Percentiles rank a stretch among this genome's conserved stretches.
Conservation (phyloP, 2,888 invertebrate species). For the Oligia strigilis region DNA sequence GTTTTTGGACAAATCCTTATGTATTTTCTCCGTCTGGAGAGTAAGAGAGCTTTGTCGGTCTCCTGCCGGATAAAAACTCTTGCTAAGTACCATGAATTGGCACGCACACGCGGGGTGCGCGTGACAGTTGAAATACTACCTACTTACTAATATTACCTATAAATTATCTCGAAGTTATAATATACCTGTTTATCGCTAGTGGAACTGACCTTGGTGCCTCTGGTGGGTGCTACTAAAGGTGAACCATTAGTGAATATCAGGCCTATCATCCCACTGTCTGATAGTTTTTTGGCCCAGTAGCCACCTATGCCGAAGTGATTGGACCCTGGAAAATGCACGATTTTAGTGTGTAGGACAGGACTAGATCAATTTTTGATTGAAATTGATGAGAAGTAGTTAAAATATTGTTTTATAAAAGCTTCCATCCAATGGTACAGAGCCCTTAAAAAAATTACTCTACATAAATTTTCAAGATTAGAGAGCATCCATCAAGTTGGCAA, state of each 20-base stretch:
- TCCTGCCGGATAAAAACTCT: background rate
- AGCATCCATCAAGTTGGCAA: background rate
- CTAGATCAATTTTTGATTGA: background rate
- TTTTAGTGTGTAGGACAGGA: background rate
- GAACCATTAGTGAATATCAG: conserved; percentile 22
- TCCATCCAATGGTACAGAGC: background rate
- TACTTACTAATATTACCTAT: background rate
- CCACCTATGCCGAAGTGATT: conserved; percentile 38
- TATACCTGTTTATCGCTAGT: background rate
- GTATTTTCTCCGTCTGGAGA: background rate
- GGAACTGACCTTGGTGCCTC: conserved; percentile 32
- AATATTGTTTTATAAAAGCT: background rate
- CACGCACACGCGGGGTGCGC: too few relatives aligned
- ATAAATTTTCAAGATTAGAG: background rate
- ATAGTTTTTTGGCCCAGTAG: conserved; percentile 28
- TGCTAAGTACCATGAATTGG: background rate
- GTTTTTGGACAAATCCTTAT: background rate
- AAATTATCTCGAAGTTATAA: background rate
- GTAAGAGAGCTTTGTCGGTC: background rate
- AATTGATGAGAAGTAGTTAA: background rate
- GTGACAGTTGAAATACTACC: background rate
- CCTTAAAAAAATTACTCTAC: background rate
- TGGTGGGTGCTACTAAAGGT: conserved; percentile 41
- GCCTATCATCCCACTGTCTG: conserved; percentile 27
- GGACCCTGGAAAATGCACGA: conserved; percentile 12